Conservation (phyloP, 2,113 vertebrate species). For the Corvus hawaiiensis region DNA sequence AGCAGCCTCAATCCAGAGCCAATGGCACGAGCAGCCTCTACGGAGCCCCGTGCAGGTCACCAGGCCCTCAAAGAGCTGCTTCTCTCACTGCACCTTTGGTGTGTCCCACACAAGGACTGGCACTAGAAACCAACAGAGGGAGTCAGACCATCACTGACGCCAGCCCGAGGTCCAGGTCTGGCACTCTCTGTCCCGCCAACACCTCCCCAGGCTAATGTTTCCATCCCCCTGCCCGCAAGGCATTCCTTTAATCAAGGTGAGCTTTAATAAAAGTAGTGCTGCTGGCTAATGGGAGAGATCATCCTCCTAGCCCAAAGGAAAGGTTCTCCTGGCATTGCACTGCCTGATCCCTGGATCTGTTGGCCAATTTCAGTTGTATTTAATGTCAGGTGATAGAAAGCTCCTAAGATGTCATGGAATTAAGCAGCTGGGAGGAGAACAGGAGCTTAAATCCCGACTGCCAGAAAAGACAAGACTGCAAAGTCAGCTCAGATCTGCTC, state of each 20-base stretch:
- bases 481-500: background rate
- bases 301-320: background rate
- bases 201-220: background rate
- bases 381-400: background rate
- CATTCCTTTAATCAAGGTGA: background rate
- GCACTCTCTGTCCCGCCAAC: background rate
- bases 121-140: background rate
- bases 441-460: background rate
- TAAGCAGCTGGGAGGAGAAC: background rate
- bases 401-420: background rate
- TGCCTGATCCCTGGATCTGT: background rate
- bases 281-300: background rate
- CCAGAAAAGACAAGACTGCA: background rate
- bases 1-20: background rate
- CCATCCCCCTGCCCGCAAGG: background rate
- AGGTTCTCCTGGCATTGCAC: background rate
- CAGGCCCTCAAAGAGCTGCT: background rate
- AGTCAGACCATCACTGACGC: background rate
- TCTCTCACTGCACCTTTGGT: background rate
- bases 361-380: background rate
- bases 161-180: accelerated
- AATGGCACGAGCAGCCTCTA: background rate
- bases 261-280: background rate
- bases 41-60: background rate
- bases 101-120: background rate